phyloP scores from a whole-genome alignment of 2,888 invertebrate genomes.

The Stenchaetothrips biformis region DNA sequence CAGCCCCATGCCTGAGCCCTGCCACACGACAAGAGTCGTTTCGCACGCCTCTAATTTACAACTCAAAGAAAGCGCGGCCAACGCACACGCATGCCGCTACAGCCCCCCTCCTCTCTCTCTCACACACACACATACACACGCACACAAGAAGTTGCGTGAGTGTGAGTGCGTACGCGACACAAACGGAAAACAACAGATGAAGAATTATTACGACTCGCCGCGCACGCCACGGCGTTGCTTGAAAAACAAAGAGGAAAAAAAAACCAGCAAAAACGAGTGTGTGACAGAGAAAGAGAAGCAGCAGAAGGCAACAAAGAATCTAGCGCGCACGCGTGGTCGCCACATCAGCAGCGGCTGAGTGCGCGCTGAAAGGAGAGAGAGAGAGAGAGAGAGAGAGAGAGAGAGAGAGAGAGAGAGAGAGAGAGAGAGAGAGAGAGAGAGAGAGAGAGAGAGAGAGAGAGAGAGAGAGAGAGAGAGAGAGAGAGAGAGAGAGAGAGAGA shows the following conservation, averaged over 20 bases:
- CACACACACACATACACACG: too few relatives aligned
- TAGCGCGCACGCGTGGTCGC: too few relatives aligned
- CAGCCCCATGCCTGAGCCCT: not conserved
- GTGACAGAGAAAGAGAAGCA: not conserved
- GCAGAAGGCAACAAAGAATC: not conserved
- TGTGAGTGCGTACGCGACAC: not conserved
- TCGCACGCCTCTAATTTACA: not conserved
- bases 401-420: conserved; percentile 13
- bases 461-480: too few relatives aligned
- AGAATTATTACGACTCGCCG: conserved; percentile 5
- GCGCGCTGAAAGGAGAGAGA: not conserved
- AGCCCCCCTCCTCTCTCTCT: too few relatives aligned
- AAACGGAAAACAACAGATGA: conserved; percentile 8
- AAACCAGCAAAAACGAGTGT: not conserved
- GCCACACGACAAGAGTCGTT: not conserved
- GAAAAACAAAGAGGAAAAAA: too few relatives aligned
- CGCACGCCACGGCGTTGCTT: not conserved
- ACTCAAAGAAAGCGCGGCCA: not conserved
- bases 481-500: too few relatives aligned
- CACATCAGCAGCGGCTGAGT: too few relatives aligned
- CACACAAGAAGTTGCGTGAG: not conserved
- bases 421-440: conserved; percentile 11
- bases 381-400: conserved; percentile 13
- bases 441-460: not conserved
- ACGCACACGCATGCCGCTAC: not conserved